Percentiles rank a stretch among this genome's conserved stretches.
phyloP scores from a whole-genome alignment of 2,113 vertebrate genomes.

The Micronycteris hirsuta region DNA sequence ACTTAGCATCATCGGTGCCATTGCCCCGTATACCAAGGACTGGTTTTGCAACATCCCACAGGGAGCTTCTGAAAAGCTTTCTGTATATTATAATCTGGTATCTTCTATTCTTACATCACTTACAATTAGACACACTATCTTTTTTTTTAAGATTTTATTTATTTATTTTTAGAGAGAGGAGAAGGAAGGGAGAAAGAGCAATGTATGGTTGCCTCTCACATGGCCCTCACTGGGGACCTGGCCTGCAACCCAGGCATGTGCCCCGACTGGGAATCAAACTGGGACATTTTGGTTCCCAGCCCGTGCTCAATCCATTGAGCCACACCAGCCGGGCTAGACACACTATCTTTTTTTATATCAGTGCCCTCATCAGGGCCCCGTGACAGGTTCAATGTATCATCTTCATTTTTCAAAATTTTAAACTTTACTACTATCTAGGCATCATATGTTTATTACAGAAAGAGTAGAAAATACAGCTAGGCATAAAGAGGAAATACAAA shows the following conservation, averaged over 20 bases:
- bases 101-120: not conserved
- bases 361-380: not conserved
- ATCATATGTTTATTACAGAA: not conserved
- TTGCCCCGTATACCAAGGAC: not conserved
- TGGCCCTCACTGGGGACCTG: too few relatives aligned
- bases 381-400: not conserved
- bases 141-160: too few relatives aligned
- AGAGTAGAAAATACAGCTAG: not conserved
- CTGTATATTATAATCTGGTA: not conserved
- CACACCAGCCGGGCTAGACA: too few relatives aligned
- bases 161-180: too few relatives aligned
- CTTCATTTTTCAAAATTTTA: not conserved
- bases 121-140: not conserved
- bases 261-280: too few relatives aligned
- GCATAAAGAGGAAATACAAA: not conserved
- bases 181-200: too few relatives aligned
- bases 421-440: not conserved
- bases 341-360: not conserved
- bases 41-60: not conserved
- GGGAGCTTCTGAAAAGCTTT: not conserved
- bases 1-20: not conserved
- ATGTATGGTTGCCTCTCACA: too few relatives aligned
- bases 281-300: too few relatives aligned
- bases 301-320: too few relatives aligned
- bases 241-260: too few relatives aligned